phyloP scores from a whole-genome alignment of 2,797 vertebrate genomes.

The Amblyraja radiata region DNA sequence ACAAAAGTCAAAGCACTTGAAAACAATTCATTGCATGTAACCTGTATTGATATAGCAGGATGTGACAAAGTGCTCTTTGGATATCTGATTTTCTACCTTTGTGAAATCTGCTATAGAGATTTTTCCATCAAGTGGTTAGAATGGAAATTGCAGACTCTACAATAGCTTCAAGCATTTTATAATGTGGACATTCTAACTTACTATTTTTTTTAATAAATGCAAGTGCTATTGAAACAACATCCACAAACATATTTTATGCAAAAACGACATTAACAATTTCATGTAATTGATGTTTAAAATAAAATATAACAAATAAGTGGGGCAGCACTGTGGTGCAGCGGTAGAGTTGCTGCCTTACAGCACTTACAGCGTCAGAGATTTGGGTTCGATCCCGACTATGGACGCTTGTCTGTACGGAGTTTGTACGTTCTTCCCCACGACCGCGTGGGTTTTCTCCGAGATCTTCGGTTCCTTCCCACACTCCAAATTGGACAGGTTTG shows the following conservation, averaged over 20 bases:
- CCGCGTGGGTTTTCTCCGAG: too few species aligned
- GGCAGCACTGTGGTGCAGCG: too few species aligned
- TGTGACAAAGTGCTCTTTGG: not conserved
- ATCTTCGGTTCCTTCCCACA: too few species aligned
- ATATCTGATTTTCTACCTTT: not conserved
- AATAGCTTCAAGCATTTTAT: not conserved
- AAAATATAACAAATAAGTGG: not conserved
- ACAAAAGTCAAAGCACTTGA: not conserved
- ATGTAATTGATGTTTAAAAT: not conserved
- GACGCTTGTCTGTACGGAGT: too few species aligned
- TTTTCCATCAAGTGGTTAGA: slow-evolving; percentile 6
- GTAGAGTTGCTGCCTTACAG: too few species aligned
- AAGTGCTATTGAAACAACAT: not conserved
- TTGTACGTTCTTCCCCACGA: too few species aligned
- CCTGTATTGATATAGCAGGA: not conserved
- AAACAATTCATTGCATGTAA: not conserved
- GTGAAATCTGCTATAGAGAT: not conserved
- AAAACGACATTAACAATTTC: not conserved
- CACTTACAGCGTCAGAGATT: too few species aligned
- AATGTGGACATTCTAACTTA: not conserved
- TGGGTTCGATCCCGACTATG: too few species aligned
- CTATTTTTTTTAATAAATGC: not conserved
- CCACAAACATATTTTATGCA: not conserved
- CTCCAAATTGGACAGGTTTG: too few species aligned
- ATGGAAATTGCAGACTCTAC: not conserved